These are phyloP conservation scores for Macropus fuliginosus DNA, from an alignment of 2,797 vertebrate species.

Conservation along the genomic window DNA sequence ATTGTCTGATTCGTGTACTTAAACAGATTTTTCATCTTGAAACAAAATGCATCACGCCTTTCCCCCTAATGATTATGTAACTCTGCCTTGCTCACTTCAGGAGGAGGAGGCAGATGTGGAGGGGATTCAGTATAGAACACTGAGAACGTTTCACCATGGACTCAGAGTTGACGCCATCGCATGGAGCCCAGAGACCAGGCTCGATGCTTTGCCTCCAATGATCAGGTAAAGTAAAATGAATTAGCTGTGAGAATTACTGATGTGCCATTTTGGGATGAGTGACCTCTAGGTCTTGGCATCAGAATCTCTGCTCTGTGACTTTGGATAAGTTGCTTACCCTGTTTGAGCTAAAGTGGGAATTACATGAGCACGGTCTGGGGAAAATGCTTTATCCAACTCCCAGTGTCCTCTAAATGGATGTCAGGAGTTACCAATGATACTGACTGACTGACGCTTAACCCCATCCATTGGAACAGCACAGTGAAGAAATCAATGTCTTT, in stretches of 20 bases:
- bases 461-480: not conserved
- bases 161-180: conserved; percentile 92
- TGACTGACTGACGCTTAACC: not conserved
- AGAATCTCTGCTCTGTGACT: not conserved
- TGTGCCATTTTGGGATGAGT: not conserved
- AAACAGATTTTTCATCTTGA: conserved; percentile 43
- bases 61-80: conserved; percentile 52
- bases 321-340: not conserved
- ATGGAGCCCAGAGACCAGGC: conserved; percentile 95
- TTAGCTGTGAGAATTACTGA: not conserved
- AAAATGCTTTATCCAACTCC: not conserved
- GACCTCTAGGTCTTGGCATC: not conserved
- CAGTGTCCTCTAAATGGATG: not conserved
- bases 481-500: not conserved
- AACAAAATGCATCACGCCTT: not conserved
- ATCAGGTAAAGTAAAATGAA: conserved; percentile 89
- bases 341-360: not conserved
- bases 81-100: conserved; percentile 80
- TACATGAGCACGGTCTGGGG: not conserved
- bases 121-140: conserved; percentile 91
- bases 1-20: not conserved
- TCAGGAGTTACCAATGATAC: not conserved
- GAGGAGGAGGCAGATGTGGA: conserved; percentile 94
- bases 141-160: conserved; percentile 92
- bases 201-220: conserved; percentile 90